A percentile compares a stretch with the other conserved stretches of the same genome.
Conservation (phyloP, 1,140 invertebrate genomes). For the Euura lappo region DNA sequence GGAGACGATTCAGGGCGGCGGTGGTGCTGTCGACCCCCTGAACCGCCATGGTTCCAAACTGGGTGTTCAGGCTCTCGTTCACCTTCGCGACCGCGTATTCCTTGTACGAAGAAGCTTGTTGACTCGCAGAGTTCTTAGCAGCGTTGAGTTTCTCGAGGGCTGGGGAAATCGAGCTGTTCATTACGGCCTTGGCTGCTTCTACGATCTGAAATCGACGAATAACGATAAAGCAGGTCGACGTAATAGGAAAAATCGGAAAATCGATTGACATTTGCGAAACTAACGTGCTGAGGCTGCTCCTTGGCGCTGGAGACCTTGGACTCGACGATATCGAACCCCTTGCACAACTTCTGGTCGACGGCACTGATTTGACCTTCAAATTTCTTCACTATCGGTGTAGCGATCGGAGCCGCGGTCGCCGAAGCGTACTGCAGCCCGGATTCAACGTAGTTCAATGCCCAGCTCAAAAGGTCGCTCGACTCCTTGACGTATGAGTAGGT, state of each 20-base stretch:
- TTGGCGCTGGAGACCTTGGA: conserved; percentile 62
- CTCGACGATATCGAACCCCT: conserved; percentile 60
- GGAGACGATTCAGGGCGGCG: conserved; percentile 67
- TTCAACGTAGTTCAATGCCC: conserved; percentile 60
- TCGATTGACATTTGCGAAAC: not conserved
- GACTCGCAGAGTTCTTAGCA: conserved; percentile 65
- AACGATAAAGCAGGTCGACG: conserved; percentile 9
- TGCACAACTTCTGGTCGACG: conserved; percentile 61
- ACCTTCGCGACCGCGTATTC: conserved; percentile 74
- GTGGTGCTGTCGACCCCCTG: conserved; percentile 70
- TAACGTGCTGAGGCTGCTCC: conserved; percentile 41
- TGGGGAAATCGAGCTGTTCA: conserved; percentile 67
- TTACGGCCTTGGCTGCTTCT: conserved; percentile 71
- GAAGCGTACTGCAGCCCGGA: conserved; percentile 53
- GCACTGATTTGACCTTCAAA: conserved; percentile 58
- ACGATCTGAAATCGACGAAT: conserved; percentile 63
- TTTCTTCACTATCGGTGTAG: conserved; percentile 54
- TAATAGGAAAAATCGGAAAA: not conserved
- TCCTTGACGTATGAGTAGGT: conserved; percentile 68
- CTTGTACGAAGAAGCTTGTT: conserved; percentile 70
- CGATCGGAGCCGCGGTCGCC: conserved; percentile 50
- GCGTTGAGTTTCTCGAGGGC: conserved; percentile 66
- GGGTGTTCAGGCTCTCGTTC: conserved; percentile 73
- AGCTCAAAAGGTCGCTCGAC: conserved; percentile 57
- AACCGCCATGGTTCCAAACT: conserved; percentile 71